Evolutionary conservation across 2,113 vertebrate species (phyloP).

Genomic region (Trachemys scripta): DNA sequence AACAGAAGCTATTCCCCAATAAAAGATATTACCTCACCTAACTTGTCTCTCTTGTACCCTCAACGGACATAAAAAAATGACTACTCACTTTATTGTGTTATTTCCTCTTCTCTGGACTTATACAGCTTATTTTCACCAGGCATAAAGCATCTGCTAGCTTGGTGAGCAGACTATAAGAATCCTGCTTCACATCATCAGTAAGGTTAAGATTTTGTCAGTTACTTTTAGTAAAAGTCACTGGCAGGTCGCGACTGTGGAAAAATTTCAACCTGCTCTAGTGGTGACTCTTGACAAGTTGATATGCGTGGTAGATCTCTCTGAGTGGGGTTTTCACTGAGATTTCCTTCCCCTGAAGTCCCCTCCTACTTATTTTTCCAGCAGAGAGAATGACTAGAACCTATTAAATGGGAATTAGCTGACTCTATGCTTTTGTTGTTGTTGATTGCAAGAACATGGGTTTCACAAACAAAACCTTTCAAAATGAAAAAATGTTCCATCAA

Average conservation of each 20-base stretch:
- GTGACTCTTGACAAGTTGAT: background rate
- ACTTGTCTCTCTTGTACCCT: background rate
- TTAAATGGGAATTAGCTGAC: background rate
- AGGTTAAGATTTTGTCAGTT: no score
- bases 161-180: background rate
- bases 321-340: background rate
- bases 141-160: constrained; percentile 53
- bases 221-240: no score
- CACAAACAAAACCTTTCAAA: background rate
- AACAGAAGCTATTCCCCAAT: no score
- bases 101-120: background rate
- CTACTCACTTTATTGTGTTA: constrained; percentile 28
- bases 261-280: background rate
- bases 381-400: background rate
- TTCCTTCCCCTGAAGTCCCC: background rate
- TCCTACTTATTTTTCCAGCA: background rate
- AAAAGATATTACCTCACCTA: no score
- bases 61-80: constrained; percentile 22
- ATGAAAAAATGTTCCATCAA: background rate
- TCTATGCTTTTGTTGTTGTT: background rate
- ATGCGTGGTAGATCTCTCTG: background rate
- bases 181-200: background rate
- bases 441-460: background rate
- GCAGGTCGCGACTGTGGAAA: background rate
- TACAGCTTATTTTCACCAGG: constrained; percentile 32